Base-by-base conservation (phyloP, 2,888 invertebrate species). In the Ochropleura plecta region DNA sequence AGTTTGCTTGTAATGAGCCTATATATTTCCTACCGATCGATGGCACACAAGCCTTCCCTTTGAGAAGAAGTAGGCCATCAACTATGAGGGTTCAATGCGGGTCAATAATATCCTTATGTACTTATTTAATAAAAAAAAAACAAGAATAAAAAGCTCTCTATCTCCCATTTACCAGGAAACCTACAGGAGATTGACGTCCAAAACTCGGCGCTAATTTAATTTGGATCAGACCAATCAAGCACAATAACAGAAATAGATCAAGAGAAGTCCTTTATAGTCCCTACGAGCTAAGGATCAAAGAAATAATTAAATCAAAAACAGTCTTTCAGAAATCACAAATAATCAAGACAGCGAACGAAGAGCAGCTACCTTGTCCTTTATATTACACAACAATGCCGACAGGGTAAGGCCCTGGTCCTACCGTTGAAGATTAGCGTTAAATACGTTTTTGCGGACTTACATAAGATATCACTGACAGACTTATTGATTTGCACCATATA, bases 271-370 rank as follows among this genome's bases (percentile, higher is more conserved):
- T 82, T 62, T 60, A 18, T 12, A 48, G 16, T 63, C 16, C 30
- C 46, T 40, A 44, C 16, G 20, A 12, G 30, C 44, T 49, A 49
- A 30, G 12, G 73, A 83, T 79, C 83, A 80, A 79, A 79, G 57
- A 72, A 72, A 71, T 82, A 72, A 79, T 83, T 79, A 79, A 79
- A 83, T 73, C 74, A 68, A 57, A 81, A 81, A 60, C 68, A 65
- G 51, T 48, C 53, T 48, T 51, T 65, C n/a, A 49, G 30, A 79
- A 60, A 80, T 79, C 68, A 57, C 73, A 83, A 65, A 79, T 69
- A 79, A 81, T 81, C 73, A 62, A 73, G 74, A 79, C 51, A 55
- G 55, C 46, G 48, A 12, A 30, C 30, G 30, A 30, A 30, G 16
- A 30, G 42, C 6, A 30, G 20, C 53, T 64, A 63, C 48, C 64